Percentiles rank a stretch among this genome's conserved stretches.
These are phyloP conservation scores for Gallinago media DNA, from an alignment of 2,113 vertebrate species.

Conservation along the genomic window DNA sequence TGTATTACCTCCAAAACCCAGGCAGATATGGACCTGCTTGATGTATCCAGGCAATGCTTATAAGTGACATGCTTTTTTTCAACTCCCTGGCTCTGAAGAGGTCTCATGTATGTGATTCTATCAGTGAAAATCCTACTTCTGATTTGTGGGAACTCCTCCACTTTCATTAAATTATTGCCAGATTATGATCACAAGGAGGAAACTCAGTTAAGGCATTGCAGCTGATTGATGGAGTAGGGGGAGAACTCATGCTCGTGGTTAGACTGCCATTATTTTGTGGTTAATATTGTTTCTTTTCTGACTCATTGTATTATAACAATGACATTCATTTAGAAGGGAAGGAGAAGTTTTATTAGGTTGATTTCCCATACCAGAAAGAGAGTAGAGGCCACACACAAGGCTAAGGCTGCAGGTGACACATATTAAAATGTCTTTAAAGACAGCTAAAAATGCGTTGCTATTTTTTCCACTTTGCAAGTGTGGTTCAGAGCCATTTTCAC, in stretches of 20 bases:
- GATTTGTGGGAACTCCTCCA: slow-evolving; percentile 27
- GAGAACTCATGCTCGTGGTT: not conserved
- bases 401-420: not conserved
- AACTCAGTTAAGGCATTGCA: not conserved
- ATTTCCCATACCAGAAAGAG: not conserved
- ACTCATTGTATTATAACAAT: slow-evolving; percentile 48
- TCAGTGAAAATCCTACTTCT: not conserved
- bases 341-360: not conserved
- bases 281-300: slow-evolving; percentile 45
- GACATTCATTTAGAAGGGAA: slow-evolving; percentile 15
- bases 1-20: not conserved
- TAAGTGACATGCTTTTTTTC: not conserved
- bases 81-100: not conserved
- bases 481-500: not conserved
- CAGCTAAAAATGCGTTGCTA: not conserved
- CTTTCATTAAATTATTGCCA: slow-evolving; percentile 50
- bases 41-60: not conserved
- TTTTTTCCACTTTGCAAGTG: not conserved
- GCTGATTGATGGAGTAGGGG: not conserved
- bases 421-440: not conserved
- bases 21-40: not conserved
- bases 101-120: not conserved
- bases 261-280: slow-evolving; percentile 33
- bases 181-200: not conserved
- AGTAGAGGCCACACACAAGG: not conserved